Percentiles rank a stretch among this genome's conserved stretches.
Evolutionary conservation across 2,888 invertebrate species (phyloP).

Genomic region (Plagiodera versicolora): DNA sequence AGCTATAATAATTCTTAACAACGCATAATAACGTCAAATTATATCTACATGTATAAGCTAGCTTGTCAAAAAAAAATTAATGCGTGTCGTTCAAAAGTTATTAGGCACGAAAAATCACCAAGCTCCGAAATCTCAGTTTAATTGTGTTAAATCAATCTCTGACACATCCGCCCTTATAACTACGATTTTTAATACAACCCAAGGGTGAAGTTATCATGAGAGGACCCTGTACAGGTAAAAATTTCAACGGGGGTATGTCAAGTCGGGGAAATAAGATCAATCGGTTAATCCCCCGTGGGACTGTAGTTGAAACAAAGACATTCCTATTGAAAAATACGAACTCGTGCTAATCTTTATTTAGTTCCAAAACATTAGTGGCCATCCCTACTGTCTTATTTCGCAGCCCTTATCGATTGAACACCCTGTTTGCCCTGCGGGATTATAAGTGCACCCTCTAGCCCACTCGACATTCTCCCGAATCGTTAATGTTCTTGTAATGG

Average conservation of each 20-base stretch:
- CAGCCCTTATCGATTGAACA: no score
- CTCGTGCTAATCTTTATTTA: no score
- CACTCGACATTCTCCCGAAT: neutral
- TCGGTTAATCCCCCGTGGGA: no score
- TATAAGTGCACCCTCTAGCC: neutral
- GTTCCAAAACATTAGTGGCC: no score
- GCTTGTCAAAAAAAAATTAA: neutral
- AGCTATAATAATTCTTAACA: neutral
- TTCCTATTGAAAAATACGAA: no score
- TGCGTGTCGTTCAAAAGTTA: neutral
- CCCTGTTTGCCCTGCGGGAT: neutral
- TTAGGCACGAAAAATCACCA: neutral
- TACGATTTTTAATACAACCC: constrained; percentile 8
- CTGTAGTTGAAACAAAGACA: no score
- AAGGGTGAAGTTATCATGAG: constrained; percentile 12
- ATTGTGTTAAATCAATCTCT: constrained; percentile 19
- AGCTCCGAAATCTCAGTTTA: constrained; percentile 4
- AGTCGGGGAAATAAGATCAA: constrained; percentile 2
- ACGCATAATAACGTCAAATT: neutral
- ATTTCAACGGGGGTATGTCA: constrained; percentile 7
- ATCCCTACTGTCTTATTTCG: no score
- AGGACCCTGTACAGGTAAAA: constrained; percentile 28
- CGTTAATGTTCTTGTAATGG: constrained; percentile 23
- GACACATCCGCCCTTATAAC: constrained; percentile 24
- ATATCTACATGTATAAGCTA: neutral